phyloP scores from a whole-genome alignment of 2,888 invertebrate genomes.

The Drosophila ustulata region DNA sequence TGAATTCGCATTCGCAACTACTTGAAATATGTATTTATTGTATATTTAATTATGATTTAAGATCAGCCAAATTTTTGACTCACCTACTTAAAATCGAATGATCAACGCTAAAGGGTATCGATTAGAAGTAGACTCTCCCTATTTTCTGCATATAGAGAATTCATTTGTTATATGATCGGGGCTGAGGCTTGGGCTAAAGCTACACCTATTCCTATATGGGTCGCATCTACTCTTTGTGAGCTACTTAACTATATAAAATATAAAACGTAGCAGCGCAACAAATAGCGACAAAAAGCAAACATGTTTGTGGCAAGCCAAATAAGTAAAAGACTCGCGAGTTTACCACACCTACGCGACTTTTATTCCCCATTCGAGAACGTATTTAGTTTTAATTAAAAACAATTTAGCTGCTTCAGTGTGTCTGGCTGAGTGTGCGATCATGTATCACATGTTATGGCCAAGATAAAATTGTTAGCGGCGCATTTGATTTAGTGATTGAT shows the following conservation, averaged over 20 bases:
- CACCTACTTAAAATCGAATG: neutral
- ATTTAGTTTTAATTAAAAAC: slow-evolving; percentile 69
- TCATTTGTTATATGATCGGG: slow-evolving; percentile 17
- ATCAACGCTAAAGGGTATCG: neutral
- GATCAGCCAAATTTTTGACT: neutral
- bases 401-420: slow-evolving; percentile 44
- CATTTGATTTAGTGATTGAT: slow-evolving; percentile 59
- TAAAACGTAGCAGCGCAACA: slow-evolving; percentile 3
- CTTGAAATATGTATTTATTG: neutral
- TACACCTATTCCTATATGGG: slow-evolving; percentile 54
- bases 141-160: slow-evolving; percentile 7
- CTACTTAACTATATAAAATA: slow-evolving; percentile 45
- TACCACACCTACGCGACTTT: slow-evolving; percentile 62
- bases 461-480: slow-evolving; percentile 37
- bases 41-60: neutral
- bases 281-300: slow-evolving; percentile 39
- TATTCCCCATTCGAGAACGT: slow-evolving; percentile 28
- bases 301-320: slow-evolving; percentile 63
- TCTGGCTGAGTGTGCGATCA: slow-evolving; percentile 6
- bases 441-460: slow-evolving; percentile 11
- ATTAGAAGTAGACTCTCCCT: neutral
- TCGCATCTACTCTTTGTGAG: slow-evolving; percentile 41
- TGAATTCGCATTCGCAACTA: neutral
- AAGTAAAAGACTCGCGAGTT: slow-evolving; percentile 59
- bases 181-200: slow-evolving; percentile 14